These are phyloP conservation scores for Drosophila pruinosa DNA, from an alignment of 1,140 invertebrate species.

Conservation along the genomic window DNA sequence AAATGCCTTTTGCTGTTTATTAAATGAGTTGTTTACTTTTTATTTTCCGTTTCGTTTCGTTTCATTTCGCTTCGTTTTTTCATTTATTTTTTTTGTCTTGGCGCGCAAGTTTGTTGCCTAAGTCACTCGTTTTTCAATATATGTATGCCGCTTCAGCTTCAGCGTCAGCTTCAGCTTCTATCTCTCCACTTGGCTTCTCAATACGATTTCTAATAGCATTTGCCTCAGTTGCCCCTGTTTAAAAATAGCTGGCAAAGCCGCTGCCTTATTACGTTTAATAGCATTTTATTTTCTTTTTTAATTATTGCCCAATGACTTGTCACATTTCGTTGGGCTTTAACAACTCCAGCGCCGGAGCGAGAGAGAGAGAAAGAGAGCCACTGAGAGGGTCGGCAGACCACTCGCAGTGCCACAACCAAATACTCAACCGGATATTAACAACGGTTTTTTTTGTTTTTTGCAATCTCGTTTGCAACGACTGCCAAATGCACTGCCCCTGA, in stretches of 20 bases:
- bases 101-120: constrained; percentile 72
- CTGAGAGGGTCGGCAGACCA: constrained; percentile 11
- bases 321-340: constrained; percentile 61
- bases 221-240: constrained; percentile 21
- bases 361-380: constrained; percentile 7
- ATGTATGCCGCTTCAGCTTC: too few relatives aligned
- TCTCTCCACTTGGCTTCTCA: background rate
- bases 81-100: background rate
- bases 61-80: background rate
- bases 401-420: constrained; percentile 14
- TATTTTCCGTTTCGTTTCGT: too few relatives aligned
- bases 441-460: background rate
- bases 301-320: constrained; percentile 80
- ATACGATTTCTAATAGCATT: constrained; percentile 39
- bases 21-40: constrained; percentile 59
- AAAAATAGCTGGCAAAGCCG: constrained; percentile 44
- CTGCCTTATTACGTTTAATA: constrained; percentile 75
- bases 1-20: constrained; percentile 51
- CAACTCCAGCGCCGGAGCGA: constrained; percentile 33
- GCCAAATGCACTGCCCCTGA: constrained; percentile 10
- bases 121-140: constrained; percentile 69
- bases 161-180: background rate
- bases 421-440: constrained; percentile 61
- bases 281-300: constrained; percentile 78
- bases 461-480: background rate